Base-by-base conservation (phyloP, 2,888 invertebrate species). In the Apomyelois bistriatella region DNA sequence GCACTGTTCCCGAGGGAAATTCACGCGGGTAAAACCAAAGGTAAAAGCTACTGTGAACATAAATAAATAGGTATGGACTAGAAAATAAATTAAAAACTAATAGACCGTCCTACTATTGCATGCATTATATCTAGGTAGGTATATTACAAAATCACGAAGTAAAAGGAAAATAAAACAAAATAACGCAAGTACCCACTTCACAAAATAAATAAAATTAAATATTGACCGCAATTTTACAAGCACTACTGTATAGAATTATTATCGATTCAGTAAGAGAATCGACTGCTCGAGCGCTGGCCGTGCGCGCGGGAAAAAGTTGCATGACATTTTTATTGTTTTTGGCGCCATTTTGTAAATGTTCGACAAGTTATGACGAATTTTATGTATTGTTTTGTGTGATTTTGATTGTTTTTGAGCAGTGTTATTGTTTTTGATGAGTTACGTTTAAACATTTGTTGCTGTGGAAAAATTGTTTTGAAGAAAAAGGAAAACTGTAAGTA, bases 231-330 rank as follows among this genome's bases (percentile, higher is more conserved):
- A 30, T 43, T 38, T 32, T n/a, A n/a, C n/a, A n/a, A 40, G 16
- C n/a, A 22, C 28, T 7, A n/a, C n/a, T 13, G 6, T 5, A 43
- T 30, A 13, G 6, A 28, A 12, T 32, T 1, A 28, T 43, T 30
- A 42, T 28, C 4, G 43, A 30, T 43, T 55, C 58, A 66, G 65
- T 66, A 48, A 47, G 47, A 37, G 52, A 36, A 36, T 12, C 28
- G 53, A 15, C 13, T 55, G 66, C 64, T 66, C 63, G 41, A 16
- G 61, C 65, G 66, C 59, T 48, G 62, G 64, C 56, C 58, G 66
- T 52, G 42, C 47, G 55, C 51, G 30, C n/a, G 28, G 40, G 22
- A 54, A n/a, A 51, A 32, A 38, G n/a, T 47, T 52, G 46, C 48
- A 53, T 42, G 47, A 10, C 9, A 9, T 40, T 41, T 13, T 41